Base-by-base conservation (phyloP, 2,888 invertebrate species). In the Blera fallax region DNA sequence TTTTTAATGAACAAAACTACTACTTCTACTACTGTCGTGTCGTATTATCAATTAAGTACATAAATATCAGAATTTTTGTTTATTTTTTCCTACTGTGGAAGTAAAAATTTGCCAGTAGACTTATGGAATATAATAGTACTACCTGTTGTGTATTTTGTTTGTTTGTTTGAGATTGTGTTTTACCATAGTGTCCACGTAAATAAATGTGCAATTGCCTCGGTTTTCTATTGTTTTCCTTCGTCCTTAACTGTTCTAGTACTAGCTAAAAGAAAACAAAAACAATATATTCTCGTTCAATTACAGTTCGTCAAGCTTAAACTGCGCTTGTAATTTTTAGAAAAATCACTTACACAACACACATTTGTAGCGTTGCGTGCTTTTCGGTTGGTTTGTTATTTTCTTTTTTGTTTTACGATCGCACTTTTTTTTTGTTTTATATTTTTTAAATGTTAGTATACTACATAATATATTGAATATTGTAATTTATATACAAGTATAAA, bases 401-500 rank as follows among this genome's bases (percentile, higher is more conserved):
- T 40, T 50, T 70, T 34, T 81, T 56, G 11, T 34, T 60, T 32
- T 50, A 16, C 64, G 10, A 43, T 70, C 18, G 52, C 58, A 76
- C 70, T 60, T 48, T 58, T 48, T 58, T 69, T 52, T 80, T 72
- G 67, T 60, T 65, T 67, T 70, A 32, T 56, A 40, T 37, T 48
- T 56, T 45, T 72, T 54, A 34, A 70, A 50, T 34, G 62, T 81
- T 48, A 76, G 69, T 65, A 60, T 37, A 62, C 24, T 72, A 48
- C 34, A 72, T 64, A 64, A 62, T 64, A 56, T 79, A 56, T 69
- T 56, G 72, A 65, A 40, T 79, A 80, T 32, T 58, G 74, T 81
- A 72, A 81, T 54, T 62, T 67, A 65, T 60, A 58, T 62, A 87
- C 87, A 87, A 82, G 58, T 18, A 69, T 76, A 74, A 62, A 65